phyloP scores from a whole-genome alignment of 2,888 invertebrate species.

The Neoitamus cyanurus region DNA sequence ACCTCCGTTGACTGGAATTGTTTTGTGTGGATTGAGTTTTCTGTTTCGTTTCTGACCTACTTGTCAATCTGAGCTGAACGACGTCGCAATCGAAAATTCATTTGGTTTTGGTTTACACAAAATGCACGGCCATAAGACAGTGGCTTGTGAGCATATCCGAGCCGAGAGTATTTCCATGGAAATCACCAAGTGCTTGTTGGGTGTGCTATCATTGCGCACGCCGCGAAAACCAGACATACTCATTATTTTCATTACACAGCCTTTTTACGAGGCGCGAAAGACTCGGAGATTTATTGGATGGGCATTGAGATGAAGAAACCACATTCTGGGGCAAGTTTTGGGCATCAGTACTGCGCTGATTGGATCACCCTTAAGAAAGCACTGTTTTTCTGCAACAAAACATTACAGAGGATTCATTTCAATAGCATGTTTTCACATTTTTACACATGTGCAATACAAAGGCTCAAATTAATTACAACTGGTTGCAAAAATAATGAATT shows the following conservation, averaged over 20 bases:
- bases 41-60: conserved; percentile 63
- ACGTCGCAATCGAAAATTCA: conserved; percentile 52
- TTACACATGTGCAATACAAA: no score
- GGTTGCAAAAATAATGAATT: no score
- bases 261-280: not conserved
- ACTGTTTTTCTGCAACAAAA: not conserved
- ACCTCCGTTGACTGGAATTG: conserved; percentile 44
- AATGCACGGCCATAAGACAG: conserved; percentile 24
- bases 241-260: not conserved
- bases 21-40: conserved; percentile 49
- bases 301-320: not conserved
- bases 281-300: not conserved
- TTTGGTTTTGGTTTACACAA: conserved; percentile 48
- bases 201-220: not conserved
- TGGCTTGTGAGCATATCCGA: conserved; percentile 11
- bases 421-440: not conserved
- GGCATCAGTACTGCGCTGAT: not conserved
- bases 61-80: conserved; percentile 69
- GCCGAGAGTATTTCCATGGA: conserved; percentile 9
- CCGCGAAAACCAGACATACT: not conserved
- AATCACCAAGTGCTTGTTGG: not conserved
- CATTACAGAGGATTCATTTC: not conserved
- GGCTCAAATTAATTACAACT: no score
- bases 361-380: not conserved
- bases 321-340: not conserved